Percentiles rank a stretch among this genome's conserved stretches.
phyloP scores from a whole-genome alignment of 2,888 invertebrate species.

The Cyaniris semiargus region DNA sequence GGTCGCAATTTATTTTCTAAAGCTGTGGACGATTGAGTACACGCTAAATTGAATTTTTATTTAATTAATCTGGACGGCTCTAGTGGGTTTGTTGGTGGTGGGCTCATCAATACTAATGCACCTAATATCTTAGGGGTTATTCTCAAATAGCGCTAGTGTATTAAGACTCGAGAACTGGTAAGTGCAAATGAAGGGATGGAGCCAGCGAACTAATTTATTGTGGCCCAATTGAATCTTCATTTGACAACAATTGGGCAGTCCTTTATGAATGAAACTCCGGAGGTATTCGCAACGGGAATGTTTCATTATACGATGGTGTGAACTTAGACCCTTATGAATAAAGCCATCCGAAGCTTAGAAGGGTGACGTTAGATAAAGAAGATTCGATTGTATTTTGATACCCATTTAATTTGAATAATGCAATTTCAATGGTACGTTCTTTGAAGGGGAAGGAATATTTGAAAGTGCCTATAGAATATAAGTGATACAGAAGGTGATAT shows the following conservation, averaged over 20 bases:
- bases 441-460: background rate
- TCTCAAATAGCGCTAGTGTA: conserved; percentile 48
- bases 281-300: conserved; percentile 52
- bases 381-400: conserved; percentile 43
- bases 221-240: conserved; percentile 77
- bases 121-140: background rate
- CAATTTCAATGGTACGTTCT: background rate
- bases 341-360: conserved; percentile 42
- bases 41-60: background rate
- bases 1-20: background rate
- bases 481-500: background rate
- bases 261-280: conserved; percentile 57
- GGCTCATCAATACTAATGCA: conserved; percentile 4
- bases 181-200: conserved; percentile 65
- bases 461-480: background rate
- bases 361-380: conserved; percentile 36
- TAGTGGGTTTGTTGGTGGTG: too few species aligned
- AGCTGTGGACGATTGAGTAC: background rate
- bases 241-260: conserved; percentile 71
- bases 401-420: conserved; percentile 33
- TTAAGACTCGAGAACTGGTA: conserved; percentile 42
- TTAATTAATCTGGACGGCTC: background rate
- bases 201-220: conserved; percentile 54
- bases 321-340: conserved; percentile 44
- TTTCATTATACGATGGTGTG: conserved; percentile 50